These are phyloP conservation scores for Luffia ferchaultella DNA, from an alignment of 2,888 invertebrate genomes.

Conservation along the genomic window DNA sequence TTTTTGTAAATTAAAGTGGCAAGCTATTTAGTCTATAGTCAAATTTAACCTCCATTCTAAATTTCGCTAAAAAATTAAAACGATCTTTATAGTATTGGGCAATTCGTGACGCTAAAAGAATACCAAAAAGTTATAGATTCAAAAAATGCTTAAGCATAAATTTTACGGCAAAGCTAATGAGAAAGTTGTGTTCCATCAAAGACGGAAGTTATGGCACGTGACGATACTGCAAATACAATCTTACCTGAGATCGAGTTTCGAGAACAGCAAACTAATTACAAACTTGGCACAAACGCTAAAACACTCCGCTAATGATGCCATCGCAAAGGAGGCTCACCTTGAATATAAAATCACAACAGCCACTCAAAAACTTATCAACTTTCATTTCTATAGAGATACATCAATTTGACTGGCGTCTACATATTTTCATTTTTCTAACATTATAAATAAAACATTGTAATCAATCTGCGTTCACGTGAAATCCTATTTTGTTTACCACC, in stretches of 20 bases:
- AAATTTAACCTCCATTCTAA: too few species aligned
- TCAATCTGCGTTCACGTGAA: too few species aligned
- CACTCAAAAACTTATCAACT: conserved; percentile 18
- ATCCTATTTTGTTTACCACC: too few species aligned
- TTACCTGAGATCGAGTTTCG: not conserved
- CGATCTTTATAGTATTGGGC: too few species aligned
- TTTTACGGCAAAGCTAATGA: conserved; percentile 44
- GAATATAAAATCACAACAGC: conserved; percentile 33
- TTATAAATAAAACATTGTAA: too few species aligned
- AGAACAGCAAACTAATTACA: conserved; percentile 50
- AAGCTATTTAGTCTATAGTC: too few species aligned
- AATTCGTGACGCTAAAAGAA: too few species aligned
- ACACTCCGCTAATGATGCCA: conserved; percentile 62
- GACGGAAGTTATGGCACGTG: conserved; percentile 65
- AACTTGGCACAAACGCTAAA: conserved; percentile 59
- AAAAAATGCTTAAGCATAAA: too few species aligned
- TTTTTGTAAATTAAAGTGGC: too few species aligned
- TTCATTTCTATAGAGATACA: conserved; percentile 6
- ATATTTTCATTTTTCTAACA: too few species aligned
- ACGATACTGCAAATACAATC: conserved; percentile 52
- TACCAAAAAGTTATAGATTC: too few species aligned
- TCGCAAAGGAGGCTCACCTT: conserved; percentile 35
- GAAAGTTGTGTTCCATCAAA: conserved; percentile 60
- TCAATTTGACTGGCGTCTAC: conserved; percentile 3
- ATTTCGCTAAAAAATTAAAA: too few species aligned